Evolutionary conservation across 2,888 invertebrate species (phyloP).

Genomic region (Aleiodes alternator): DNA sequence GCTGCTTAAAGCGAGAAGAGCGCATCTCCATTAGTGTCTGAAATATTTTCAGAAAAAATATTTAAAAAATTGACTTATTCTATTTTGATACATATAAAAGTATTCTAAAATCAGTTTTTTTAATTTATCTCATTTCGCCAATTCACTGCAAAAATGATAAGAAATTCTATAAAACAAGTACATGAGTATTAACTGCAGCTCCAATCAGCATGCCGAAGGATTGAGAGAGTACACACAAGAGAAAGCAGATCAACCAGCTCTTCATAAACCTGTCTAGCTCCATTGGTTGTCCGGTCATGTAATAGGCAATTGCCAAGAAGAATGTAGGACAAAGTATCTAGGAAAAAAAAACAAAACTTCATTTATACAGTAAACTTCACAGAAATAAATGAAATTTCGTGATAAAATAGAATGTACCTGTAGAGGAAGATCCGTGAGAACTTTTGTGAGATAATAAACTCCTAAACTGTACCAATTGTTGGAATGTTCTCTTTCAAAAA

Average conservation of each 20-base stretch:
- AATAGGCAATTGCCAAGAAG: constrained; percentile 85
- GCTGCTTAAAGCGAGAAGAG: too few species aligned
- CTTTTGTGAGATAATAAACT: constrained; percentile 85
- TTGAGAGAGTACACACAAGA: constrained; percentile 85
- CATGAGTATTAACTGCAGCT: constrained; percentile 82
- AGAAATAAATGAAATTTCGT: neutral
- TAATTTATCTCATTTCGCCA: too few species aligned
- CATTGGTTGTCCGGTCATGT: constrained; percentile 85
- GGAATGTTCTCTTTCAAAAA: constrained; percentile 84
- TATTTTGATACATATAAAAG: too few species aligned
- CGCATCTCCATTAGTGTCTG: too few species aligned
- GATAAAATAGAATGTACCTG: constrained; percentile 76
- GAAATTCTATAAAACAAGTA: constrained; percentile 62
- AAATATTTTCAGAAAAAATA: too few species aligned
- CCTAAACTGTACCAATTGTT: constrained; percentile 87
- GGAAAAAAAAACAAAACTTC: constrained; percentile 57
- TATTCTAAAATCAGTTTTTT: too few species aligned
- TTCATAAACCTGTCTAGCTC: constrained; percentile 80
- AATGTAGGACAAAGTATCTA: constrained; percentile 85
- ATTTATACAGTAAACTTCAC: neutral
- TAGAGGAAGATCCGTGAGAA: constrained; percentile 84
- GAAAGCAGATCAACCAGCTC: constrained; percentile 82
- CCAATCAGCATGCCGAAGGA: constrained; percentile 86
- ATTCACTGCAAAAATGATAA: constrained; percentile 1
- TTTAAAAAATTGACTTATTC: too few species aligned